Percentiles rank a stretch among this genome's conserved stretches.
Conservation (phyloP, 37 sponge, comb jelly and placozoan genomes). For the Diacarnus erythraeanus region DNA sequence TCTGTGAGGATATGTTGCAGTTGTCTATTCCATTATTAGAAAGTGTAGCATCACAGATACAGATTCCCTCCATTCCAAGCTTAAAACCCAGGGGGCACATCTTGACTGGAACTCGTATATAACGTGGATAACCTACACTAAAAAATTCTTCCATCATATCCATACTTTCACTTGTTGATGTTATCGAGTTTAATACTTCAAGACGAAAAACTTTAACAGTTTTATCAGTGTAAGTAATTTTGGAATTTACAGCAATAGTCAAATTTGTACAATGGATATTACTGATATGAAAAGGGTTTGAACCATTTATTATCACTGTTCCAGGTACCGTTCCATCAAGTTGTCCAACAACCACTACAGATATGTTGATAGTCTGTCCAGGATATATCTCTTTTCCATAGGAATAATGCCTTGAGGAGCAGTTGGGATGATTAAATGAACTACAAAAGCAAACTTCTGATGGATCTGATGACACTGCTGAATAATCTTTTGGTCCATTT, state of each 20-base stretch:
- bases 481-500: background rate
- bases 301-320: background rate
- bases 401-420: background rate
- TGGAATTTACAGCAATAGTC: background rate
- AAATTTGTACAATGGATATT: too few relatives aligned
- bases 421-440: too few relatives aligned
- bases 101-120: background rate
- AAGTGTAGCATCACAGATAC: background rate
- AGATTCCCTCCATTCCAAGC: background rate
- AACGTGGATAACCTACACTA: background rate
- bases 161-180: too few relatives aligned
- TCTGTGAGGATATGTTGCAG: background rate
- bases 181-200: too few relatives aligned
- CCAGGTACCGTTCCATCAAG: background rate
- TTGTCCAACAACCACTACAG: background rate
- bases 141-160: background rate
- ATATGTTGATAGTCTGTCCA: background rate
- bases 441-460: background rate
- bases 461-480: background rate
- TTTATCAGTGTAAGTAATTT: background rate
- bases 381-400: background rate
- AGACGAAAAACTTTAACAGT: background rate
- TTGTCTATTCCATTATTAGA: background rate
- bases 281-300: background rate
- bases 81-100: background rate